These are phyloP conservation scores for Zaprionus lachaisei DNA, from an alignment of 1,140 invertebrate genomes.

Conservation along the genomic window DNA sequence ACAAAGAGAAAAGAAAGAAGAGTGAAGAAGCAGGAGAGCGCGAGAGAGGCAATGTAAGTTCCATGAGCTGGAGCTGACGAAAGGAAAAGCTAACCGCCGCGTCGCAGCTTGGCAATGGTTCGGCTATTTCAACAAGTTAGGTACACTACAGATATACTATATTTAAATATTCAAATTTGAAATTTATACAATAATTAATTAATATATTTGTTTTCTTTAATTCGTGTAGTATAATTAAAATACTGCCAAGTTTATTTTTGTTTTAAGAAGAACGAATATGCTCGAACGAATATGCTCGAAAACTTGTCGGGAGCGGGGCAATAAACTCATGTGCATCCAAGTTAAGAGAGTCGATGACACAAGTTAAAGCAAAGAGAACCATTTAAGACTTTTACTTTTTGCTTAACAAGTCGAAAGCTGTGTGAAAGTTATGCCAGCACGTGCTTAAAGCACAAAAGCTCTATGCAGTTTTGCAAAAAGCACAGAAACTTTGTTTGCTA, in stretches of 20 bases:
- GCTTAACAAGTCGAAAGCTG: conserved; percentile 19
- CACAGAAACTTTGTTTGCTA: neutral
- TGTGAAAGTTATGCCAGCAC: neutral
- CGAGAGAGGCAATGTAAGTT: conserved; percentile 16
- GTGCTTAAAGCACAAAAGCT: conserved; percentile 10
- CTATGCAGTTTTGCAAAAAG: conserved; percentile 27
- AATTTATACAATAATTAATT: neutral
- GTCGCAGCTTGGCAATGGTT: neutral
- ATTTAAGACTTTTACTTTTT: conserved; percentile 11
- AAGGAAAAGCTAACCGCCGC: conserved; percentile 51
- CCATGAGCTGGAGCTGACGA: conserved; percentile 31
- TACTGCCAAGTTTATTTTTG: neutral
- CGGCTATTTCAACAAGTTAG: neutral
- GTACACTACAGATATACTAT: neutral
- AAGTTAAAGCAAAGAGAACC: conserved; percentile 40
- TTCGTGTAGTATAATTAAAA: neutral
- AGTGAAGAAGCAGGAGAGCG: conserved; percentile 23
- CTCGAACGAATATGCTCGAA: conserved; percentile 14
- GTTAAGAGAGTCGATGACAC: conserved; percentile 42
- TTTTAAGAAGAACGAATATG: neutral
- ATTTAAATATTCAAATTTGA: neutral
- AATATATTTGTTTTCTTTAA: neutral
- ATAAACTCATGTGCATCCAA: conserved; percentile 68
- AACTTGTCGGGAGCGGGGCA: conserved; percentile 57
- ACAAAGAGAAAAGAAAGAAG: conserved; percentile 14